Base-by-base conservation (phyloP, 2,113 vertebrate genomes). In the Piliocolobus tephrosceles region DNA sequence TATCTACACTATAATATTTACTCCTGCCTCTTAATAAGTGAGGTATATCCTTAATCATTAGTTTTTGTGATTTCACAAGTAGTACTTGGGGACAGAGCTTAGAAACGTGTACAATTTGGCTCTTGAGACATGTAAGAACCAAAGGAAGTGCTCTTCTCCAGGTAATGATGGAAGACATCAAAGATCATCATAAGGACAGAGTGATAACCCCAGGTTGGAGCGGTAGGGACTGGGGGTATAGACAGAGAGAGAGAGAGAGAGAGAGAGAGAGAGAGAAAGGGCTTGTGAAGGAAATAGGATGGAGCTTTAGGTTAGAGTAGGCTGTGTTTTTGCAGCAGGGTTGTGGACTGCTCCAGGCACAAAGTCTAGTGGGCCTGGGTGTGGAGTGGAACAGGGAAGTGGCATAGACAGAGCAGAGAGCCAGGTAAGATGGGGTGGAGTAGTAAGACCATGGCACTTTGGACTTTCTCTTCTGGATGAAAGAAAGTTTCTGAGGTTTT, bases 141-240 rank as follows among this genome's bases (percentile, higher is more conserved):
- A 32, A 93, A 88, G 52, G 40, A 78, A 66, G 8, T 30, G 20
- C n/a, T 50, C 43, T 3, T 22, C 40, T n/a, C 27, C 3, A 30
- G 64, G 35, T 93, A 75, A 55, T 30, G 14, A 38, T 57, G 14
- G n/a, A 47, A 25, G 8, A 16, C 38, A 55, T 55, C 52, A 35
- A 38, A 40, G 25, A 30, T 80, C 14, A 6, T 70, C 30, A 30
- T 79, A 73, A 95, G 66, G 22, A 52, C 22, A 57, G n/a, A 75
- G 32, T 52, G 70, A 52, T 23, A 35, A 40, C 35, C 72, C 38
- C 82, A 55, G 38, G 32, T 3, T 93, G 5, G 14, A 76, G 43
- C 0, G 20, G 27, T 45, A 13, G 14, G 50, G 50, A 14, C 3
- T 4, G 25, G 25, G 25, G 8, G 9, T 8, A 23, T 8, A 57